A percentile compares a stretch with the other conserved stretches of the same genome.
phyloP scores from a whole-genome alignment of 2,888 invertebrate species.

The Cephus pygmeus region DNA sequence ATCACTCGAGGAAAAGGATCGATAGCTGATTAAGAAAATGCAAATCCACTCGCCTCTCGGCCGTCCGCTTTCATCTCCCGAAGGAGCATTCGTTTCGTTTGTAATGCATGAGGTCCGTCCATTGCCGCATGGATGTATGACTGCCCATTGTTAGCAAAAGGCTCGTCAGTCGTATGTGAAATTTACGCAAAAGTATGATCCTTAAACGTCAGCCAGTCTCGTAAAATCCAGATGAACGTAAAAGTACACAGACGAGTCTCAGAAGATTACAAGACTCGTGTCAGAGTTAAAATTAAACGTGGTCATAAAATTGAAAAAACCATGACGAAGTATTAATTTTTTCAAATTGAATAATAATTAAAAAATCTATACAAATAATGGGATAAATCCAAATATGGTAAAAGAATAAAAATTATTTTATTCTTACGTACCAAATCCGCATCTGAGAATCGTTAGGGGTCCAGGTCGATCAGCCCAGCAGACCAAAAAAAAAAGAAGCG shows the following conservation, averaged over 20 bases:
- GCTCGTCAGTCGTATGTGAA: conserved; percentile 37
- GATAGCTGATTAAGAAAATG: conserved; percentile 38
- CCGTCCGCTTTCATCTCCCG: not conserved
- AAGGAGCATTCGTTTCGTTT: conserved; percentile 27
- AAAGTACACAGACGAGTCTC: not conserved
- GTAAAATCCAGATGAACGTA: conserved; percentile 30
- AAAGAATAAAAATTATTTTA: not conserved
- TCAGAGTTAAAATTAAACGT: not conserved
- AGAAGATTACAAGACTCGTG: not conserved
- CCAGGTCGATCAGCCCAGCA: conserved; percentile 5
- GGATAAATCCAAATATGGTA: too few relatives aligned
- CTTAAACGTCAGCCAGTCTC: conserved; percentile 36
- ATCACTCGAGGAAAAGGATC: conserved; percentile 11
- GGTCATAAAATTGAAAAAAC: not conserved
- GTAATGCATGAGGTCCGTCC: conserved; percentile 39
- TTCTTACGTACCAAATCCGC: conserved; percentile 23
- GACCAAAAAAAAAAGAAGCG: conserved; percentile 4
- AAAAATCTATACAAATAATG: not conserved
- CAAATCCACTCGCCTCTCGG: conserved; percentile 18
- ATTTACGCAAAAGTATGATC: conserved; percentile 44
- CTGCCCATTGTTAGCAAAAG: conserved; percentile 41
- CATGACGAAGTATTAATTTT: not conserved
- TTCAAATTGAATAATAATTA: not conserved
- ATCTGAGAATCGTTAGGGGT: conserved; percentile 52
- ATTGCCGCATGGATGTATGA: conserved; percentile 42